These are phyloP conservation scores for Ammodytes dubius DNA, from an alignment of 2,113 vertebrate species.

Conservation along the genomic window DNA sequence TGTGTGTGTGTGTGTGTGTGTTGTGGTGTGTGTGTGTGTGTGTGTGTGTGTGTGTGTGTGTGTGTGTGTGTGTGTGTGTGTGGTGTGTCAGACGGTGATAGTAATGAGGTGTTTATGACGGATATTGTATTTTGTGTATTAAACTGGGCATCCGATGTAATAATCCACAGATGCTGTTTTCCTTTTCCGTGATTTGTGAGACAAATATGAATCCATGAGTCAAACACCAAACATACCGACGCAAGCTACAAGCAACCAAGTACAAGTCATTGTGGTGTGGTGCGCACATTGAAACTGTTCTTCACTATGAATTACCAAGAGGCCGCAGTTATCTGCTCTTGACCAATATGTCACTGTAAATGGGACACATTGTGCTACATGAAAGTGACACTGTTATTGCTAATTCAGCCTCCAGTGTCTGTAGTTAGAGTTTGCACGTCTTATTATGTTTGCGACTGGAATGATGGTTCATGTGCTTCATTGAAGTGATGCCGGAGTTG, in stretches of 20 bases:
- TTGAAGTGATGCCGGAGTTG: constrained; percentile 24
- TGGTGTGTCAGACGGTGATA: constrained; percentile 33
- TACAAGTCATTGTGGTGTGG: constrained; percentile 7
- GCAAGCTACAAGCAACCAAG: constrained; percentile 9
- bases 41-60: background rate
- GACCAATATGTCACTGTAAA: constrained; percentile 4
- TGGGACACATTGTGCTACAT: constrained; percentile 5
- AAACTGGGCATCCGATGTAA: constrained; percentile 47
- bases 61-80: background rate
- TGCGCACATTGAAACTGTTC: background rate
- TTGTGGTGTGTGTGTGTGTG: background rate
- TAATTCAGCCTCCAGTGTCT: constrained; percentile 35
- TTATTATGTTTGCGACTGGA: constrained; percentile 30
- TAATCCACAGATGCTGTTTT: constrained; percentile 39
- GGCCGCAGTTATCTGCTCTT: background rate
- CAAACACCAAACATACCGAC: constrained; percentile 7
- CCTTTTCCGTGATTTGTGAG: constrained; percentile 54
- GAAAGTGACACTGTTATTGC: constrained; percentile 41
- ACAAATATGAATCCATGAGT: constrained; percentile 41
- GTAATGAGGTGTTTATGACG: constrained; percentile 65
- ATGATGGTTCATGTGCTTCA: background rate
- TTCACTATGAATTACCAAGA: background rate
- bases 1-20: constrained; percentile 15
- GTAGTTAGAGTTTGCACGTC: background rate
- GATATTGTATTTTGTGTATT: constrained; percentile 58